A percentile compares a stretch with the other conserved stretches of the same genome.
Conservation (phyloP, 2,888 invertebrate genomes). For the Acrocera orbiculus region DNA sequence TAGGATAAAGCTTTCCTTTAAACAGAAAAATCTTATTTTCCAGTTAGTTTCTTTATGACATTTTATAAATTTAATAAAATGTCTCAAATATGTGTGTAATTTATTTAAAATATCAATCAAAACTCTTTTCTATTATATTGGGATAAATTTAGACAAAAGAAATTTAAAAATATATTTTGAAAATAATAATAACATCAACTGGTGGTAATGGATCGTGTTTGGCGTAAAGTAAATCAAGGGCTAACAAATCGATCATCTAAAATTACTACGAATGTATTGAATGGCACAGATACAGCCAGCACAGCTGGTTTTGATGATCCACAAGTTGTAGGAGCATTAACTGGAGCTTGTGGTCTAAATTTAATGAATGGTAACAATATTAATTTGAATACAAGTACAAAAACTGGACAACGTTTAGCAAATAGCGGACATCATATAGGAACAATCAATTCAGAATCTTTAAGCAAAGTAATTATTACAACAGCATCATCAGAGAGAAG, state of each 20-base stretch:
- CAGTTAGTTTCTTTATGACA: too few species aligned
- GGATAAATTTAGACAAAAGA: too few species aligned
- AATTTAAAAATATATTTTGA: too few species aligned
- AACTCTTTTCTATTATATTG: too few species aligned
- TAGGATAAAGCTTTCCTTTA: too few species aligned
- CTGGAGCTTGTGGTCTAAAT: slow-evolving; percentile 11
- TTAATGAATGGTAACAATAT: slow-evolving; percentile 3
- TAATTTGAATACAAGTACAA: slow-evolving; percentile 1
- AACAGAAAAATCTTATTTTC: too few species aligned
- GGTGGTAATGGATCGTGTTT: slow-evolving; percentile 30
- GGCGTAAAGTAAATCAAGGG: slow-evolving; percentile 32
- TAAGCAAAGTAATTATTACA: slow-evolving; percentile 28
- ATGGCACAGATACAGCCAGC: slow-evolving; percentile 26
- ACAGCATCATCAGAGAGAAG: slow-evolving; percentile 29
- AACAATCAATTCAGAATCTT: slow-evolving; percentile 17
- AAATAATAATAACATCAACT: slow-evolving; percentile 4
- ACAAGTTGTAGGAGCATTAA: slow-evolving; percentile 25
- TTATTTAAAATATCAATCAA: too few species aligned
- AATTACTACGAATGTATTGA: too few species aligned
- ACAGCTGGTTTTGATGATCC: slow-evolving; percentile 29
- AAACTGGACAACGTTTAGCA: slow-evolving; percentile 26
- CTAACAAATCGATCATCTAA: slow-evolving; percentile 21
- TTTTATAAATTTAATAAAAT: too few species aligned
- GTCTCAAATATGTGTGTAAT: too few species aligned
- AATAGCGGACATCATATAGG: slow-evolving; percentile 17